A percentile compares a stretch with the other conserved stretches of the same genome.
These are phyloP conservation scores for Girardinus metallicus DNA, from an alignment of 2,797 vertebrate genomes.

Conservation along the genomic window DNA sequence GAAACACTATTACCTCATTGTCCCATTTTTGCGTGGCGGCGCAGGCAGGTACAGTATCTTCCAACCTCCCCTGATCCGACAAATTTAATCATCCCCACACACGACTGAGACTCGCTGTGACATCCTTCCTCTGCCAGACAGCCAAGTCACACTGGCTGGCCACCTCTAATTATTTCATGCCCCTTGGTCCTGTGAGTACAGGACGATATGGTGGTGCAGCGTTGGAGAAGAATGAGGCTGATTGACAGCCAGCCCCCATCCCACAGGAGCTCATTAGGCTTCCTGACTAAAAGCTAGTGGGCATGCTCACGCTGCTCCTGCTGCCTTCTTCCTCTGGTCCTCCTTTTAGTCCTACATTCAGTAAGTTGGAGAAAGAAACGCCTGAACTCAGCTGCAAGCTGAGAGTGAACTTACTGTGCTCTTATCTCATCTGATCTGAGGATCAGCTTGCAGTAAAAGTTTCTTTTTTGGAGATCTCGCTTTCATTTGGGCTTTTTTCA, in stretches of 20 bases:
- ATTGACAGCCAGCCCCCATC: constrained; percentile 93
- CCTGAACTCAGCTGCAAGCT: constrained; percentile 75
- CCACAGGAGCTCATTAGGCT: constrained; percentile 99
- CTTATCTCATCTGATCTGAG: constrained; percentile 82
- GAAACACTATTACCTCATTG: constrained; percentile 77
- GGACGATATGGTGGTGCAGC: constrained; percentile 82
- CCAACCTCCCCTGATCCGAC: constrained; percentile 35
- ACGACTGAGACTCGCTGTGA: constrained; percentile 43
- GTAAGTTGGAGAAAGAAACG: constrained; percentile 79
- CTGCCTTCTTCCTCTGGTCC: constrained; percentile 78
- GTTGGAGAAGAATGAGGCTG: constrained; percentile 84
- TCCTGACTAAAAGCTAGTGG: constrained; percentile 85
- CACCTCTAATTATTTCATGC: constrained; percentile 99
- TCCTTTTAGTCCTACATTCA: constrained; percentile 82
- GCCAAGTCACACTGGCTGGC: constrained; percentile 82
- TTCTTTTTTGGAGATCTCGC: constrained; percentile 54
- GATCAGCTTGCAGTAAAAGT: constrained; percentile 74
- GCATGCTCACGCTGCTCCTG: constrained; percentile 78
- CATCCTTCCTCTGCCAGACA: constrained; percentile 58
- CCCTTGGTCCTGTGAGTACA: constrained; percentile 91
- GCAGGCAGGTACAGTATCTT: constrained; percentile 44
- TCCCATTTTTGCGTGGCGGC: constrained; percentile 44
- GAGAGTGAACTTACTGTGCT: constrained; percentile 71
- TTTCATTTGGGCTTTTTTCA: constrained; percentile 81
- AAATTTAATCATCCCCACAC: constrained; percentile 44